Base-by-base conservation (phyloP, 2,888 invertebrate species). In the Drosophila colorata region DNA sequence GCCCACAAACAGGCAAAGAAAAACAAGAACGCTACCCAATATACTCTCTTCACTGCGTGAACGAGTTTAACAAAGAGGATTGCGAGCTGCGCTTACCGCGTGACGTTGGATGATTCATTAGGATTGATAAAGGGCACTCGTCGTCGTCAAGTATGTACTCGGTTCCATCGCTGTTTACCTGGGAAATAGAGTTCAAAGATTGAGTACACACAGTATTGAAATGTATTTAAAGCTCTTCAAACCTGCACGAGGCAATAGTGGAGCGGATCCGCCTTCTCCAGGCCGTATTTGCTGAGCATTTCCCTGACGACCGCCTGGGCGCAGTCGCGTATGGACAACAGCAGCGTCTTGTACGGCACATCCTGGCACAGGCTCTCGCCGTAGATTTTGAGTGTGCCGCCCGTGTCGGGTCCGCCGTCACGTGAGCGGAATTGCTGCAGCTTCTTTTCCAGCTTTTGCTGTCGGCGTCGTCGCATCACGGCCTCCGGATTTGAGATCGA, bases 401-500 rank as follows among this genome's bases (percentile, higher is more conserved):
- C 95, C 41, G 98, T 98, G 91, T 98, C 98, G 6, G 98, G 98
- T 1, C 98, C 98, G 44, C 98, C 98, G 90, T 98, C 98, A 92
- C 97, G 96, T 58, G 97, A 97, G 69, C 98, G 95, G 93, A 98
- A 98, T 93, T 98, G 98, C 91, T 99, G 98, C 89, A 99, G 93
- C 93, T 98, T 98, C 90, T 97, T 95, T 92, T 99, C 99, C 57
- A 99, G 94, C 92, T 99, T 99, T 93, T 99, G 98, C 90, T 99
- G 99, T 23, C 99, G 94, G 57, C 99, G 94, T 52, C 99, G 95
- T 73, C 98, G 95, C 99, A 99, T 99, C 84, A 99, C 99, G 69
- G 99, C 98, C 94, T 99, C 99, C 3, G 99, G 99, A 94, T 99
- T 99, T 74, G 99, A 99, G 91, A 99, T 99, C 87, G 98, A 99